Percentiles rank a stretch among this genome's conserved stretches.
Conservation (phyloP, 2,113 vertebrate species). For the Esox niger region DNA sequence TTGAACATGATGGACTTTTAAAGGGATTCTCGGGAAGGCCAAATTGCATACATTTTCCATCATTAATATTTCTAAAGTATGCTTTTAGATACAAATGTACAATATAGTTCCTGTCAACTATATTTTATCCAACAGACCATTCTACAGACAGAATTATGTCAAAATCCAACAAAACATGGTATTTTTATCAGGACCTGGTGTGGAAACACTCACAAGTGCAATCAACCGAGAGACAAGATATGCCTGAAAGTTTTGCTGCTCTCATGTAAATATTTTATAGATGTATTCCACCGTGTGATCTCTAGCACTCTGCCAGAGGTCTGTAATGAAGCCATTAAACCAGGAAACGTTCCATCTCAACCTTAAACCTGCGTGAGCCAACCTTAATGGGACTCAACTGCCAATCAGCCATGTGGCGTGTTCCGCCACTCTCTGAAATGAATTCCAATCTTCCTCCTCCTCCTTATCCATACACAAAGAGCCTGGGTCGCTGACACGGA, state of each 20-base stretch:
- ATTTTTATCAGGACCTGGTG: too few species aligned
- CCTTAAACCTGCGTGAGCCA: slow-evolving; percentile 56
- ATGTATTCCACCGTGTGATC: slow-evolving; percentile 24
- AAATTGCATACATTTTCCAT: too few species aligned
- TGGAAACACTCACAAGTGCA: neutral
- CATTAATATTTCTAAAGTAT: too few species aligned
- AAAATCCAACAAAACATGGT: too few species aligned
- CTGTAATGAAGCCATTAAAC: slow-evolving; percentile 60
- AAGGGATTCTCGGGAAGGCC: too few species aligned
- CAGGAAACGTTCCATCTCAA: slow-evolving; percentile 43
- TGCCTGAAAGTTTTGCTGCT: neutral
- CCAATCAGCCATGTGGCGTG: slow-evolving; percentile 55
- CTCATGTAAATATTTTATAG: slow-evolving; percentile 37
- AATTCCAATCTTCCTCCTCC: slow-evolving; percentile 58
- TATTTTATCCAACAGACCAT: too few species aligned
- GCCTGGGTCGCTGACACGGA: slow-evolving; percentile 33
- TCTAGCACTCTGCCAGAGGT: slow-evolving; percentile 9
- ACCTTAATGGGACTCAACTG: slow-evolving; percentile 60
- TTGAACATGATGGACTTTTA: too few species aligned
- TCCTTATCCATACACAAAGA: slow-evolving; percentile 29
- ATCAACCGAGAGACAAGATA: neutral
- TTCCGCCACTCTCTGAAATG: slow-evolving; percentile 48
- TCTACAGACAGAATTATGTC: too few species aligned
- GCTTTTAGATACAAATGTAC: too few species aligned
- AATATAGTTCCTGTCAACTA: too few species aligned